Evolutionary conservation across 2,113 vertebrate species (phyloP), one percentile per base, ranked within the genome.

Genomic region (Indicator indicator): DNA sequence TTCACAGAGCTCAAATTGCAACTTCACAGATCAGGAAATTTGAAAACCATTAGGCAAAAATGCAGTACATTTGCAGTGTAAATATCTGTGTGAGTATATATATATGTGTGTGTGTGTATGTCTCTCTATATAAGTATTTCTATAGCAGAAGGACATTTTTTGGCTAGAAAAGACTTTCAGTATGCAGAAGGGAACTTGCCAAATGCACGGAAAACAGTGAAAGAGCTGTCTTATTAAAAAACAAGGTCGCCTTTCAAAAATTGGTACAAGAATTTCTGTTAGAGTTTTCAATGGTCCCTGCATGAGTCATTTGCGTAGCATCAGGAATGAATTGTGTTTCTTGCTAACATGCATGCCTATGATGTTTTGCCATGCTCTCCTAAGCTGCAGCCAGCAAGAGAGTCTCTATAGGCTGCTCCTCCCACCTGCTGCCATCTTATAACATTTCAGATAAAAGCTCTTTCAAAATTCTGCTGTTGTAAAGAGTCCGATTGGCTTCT

Each of bases 211-310:
- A 84, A 70, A 56, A 1, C 9, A 28, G 6, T 32, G 33, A 56
- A 59, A 46, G 9, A 7, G 3, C 14, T 84, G 9, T 3, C 8
- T 46, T 52, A 17, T 30, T 46, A 19, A 81, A 86, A 77, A 17
- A 1, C 3, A 1, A 3, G 0, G 3, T 33, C 5, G 1, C 54
- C 16, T 63, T 62, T 67, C 36, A 24, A 62, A 92, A 68, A 1
- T 46, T 67, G 23, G 8, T 23, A 4, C 11, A 9, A 5, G 17
- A 65, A 58, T 65, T 80, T 71, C 30, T 36, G 4, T 23, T 15
- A 24, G 15, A 44, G 16, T 56, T 83, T 75, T 60, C 69, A 21
- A 1, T 17, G 27, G 26, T 3, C 10, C 9, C n/a, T 46, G 13
- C 71, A 9, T 12, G 52, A 80, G 11, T 24, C 4, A 9, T 62